These are phyloP conservation scores for Caenorhabditis angaria DNA, from an alignment of 2,888 invertebrate species.

Conservation along the genomic window DNA sequence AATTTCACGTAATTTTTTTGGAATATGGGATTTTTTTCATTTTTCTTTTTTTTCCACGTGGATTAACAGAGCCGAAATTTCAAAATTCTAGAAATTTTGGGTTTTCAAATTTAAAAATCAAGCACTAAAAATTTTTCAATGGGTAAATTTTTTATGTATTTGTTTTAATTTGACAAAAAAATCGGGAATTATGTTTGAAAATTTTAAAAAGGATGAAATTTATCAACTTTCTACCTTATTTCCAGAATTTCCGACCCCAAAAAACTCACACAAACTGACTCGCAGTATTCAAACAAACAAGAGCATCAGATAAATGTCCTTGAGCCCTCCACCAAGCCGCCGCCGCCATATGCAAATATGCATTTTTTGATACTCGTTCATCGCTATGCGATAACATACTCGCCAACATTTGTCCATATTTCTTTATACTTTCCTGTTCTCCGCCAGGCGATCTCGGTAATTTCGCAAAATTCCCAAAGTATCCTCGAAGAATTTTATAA, in stretches of 20 bases:
- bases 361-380: constrained; percentile 39
- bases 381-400: constrained; percentile 37
- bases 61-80: too few species aligned
- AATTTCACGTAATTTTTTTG: too few species aligned
- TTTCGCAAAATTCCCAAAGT: constrained; percentile 34
- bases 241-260: background rate
- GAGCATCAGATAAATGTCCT: constrained; percentile 41
- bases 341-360: constrained; percentile 47
- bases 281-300: constrained; percentile 39
- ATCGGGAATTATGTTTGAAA: too few species aligned
- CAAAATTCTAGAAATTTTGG: too few species aligned
- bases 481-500: constrained; percentile 26
- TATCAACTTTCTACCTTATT: too few species aligned
- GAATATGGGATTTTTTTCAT: too few species aligned
- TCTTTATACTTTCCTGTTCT: constrained; percentile 7
- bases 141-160: too few species aligned
- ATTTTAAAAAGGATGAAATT: too few species aligned
- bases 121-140: too few species aligned
- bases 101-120: too few species aligned
- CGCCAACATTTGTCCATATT: constrained; percentile 29
- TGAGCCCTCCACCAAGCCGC: constrained; percentile 52
- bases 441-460: constrained; percentile 27
- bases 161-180: too few species aligned
- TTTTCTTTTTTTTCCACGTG: background rate
- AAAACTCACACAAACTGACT: background rate